Base-by-base conservation (phyloP, 2,888 invertebrate species). In the Cephalotes varians region DNA sequence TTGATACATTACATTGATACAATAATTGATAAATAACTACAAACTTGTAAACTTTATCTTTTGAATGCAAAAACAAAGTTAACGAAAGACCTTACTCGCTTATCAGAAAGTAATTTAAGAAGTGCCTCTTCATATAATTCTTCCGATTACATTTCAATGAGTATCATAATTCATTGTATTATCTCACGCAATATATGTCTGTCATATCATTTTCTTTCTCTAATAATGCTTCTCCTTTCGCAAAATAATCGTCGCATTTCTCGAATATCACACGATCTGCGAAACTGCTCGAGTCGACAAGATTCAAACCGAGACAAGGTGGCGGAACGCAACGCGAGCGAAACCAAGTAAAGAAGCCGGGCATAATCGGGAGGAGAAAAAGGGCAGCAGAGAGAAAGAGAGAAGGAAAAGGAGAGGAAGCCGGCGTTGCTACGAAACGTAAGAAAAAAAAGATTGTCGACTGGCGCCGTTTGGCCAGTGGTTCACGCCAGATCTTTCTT, bases 391-490 rank as follows among this genome's bases (percentile, higher is more conserved):
- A 12, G 47, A 76, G 31, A 21, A 7, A 47, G 65, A 44, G 21
- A 62, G 28, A 58, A 47, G 40, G 44, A 77, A 21, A 40, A 37
- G 21, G 67, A 56, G 31, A 79, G 15, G 37, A 47, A 56, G 37
- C 40, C 12, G 37, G 37, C 64, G 56, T 62, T 72, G 72, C 80
- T 34, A 54, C 34, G 64, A 83, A 82, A 83, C 25, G 54, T 80
- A 72, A 83, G 62, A 79, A 80, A 64, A 58, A 40, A 69, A 34
- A 51, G 56, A 56, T 51, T 31, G 69, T 56, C 31, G 69, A 31
- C 69, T 77, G 77, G 77, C 77, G 77, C 77, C 77, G 82, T 82
- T 82, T 71, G 83, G 79, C 54, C 64, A 64, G 69, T 62, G 34
- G 25, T 67, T 51, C 80, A 51, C 37, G 64, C 60, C 60, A 65